phyloP scores from a whole-genome alignment of 1,140 invertebrate species.

The Trichonephila clavipes region DNA sequence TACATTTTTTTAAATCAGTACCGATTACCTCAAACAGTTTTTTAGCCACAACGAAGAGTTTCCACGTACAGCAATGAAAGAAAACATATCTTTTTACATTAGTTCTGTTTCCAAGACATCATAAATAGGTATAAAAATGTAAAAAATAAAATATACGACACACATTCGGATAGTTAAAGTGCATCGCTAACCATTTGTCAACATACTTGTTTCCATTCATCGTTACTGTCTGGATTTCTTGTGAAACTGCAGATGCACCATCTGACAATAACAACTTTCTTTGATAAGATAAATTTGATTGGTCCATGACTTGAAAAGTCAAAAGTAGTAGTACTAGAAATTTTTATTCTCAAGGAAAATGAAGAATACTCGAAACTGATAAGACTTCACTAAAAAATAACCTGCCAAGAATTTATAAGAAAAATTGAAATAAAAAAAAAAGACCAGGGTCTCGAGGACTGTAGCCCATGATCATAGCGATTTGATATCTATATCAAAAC shows the following conservation, averaged over 20 bases:
- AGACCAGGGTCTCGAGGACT: too few relatives aligned
- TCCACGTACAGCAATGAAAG: not conserved
- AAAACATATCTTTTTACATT: not conserved
- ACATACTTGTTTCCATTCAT: conserved; percentile 21
- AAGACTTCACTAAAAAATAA: not conserved
- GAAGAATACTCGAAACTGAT: not conserved
- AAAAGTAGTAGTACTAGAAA: not conserved
- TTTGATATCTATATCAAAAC: too few relatives aligned
- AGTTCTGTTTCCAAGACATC: not conserved
- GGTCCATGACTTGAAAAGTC: not conserved
- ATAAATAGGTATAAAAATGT: not conserved
- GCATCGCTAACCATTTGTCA: not conserved
- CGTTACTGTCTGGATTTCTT: not conserved
- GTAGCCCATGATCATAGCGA: too few relatives aligned
- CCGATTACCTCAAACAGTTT: conserved; percentile 17
- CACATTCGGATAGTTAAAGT: not conserved
- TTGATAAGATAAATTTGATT: conserved; percentile 6
- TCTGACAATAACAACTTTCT: not conserved
- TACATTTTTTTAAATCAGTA: not conserved
- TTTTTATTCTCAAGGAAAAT: not conserved
- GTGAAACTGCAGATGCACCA: not conserved
- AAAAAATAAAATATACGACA: not conserved
- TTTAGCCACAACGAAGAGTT: not conserved
- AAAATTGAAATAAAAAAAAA: too few relatives aligned
- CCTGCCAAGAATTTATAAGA: not conserved